phyloP scores from a whole-genome alignment of 2,113 vertebrate genomes.

The Pangasianodon hypophthalmus region DNA sequence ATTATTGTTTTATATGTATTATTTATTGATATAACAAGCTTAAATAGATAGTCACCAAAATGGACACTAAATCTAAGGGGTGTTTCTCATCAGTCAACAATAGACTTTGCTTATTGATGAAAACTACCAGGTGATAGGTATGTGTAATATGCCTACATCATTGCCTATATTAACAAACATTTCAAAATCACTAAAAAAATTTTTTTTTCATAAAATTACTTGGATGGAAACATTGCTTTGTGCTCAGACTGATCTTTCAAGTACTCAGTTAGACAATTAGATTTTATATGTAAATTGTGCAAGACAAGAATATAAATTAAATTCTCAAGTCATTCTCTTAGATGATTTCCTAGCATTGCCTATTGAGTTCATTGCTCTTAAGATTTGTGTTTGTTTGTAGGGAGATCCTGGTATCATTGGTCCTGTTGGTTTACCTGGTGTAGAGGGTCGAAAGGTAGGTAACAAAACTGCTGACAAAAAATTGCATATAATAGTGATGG shows the following conservation, averaged over 20 bases:
- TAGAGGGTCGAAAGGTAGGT: slow-evolving; percentile 86
- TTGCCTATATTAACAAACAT: background rate
- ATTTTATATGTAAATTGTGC: background rate
- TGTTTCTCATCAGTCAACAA: too few species aligned
- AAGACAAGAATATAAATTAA: background rate
- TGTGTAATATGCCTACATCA: background rate
- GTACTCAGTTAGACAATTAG: background rate
- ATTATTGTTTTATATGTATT: too few species aligned
- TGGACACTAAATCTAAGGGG: too few species aligned
- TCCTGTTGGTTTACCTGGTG: slow-evolving; percentile 80
- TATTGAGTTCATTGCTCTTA: slow-evolving; percentile 8
- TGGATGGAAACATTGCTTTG: background rate
- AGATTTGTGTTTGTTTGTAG: slow-evolving; percentile 69
- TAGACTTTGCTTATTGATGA: background rate
- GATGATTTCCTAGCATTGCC: background rate
- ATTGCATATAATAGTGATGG: background rate
- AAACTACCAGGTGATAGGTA: background rate
- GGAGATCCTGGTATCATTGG: slow-evolving; percentile 85
- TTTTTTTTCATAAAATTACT: background rate
- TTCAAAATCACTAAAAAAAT: background rate
- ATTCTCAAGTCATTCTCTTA: background rate
- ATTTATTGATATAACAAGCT: too few species aligned
- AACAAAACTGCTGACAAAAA: background rate
- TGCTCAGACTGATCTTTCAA: background rate
- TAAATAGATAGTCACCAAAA: too few species aligned